Evolutionary conservation across 2,888 invertebrate species (phyloP).

Genomic region (Caenorhabditis sulstoni): DNA sequence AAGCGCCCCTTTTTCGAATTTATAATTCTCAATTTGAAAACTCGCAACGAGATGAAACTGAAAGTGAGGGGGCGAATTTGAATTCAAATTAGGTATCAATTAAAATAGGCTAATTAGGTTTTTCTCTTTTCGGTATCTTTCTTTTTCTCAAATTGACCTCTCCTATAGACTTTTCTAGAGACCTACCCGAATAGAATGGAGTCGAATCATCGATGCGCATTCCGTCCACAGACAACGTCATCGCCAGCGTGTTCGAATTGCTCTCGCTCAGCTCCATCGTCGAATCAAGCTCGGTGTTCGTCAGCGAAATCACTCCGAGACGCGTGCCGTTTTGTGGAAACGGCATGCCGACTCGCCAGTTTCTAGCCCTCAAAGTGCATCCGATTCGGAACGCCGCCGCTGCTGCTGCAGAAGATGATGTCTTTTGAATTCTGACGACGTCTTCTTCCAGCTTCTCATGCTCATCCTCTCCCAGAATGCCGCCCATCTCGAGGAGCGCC

Average conservation of each 20-base stretch:
- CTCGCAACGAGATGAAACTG: no score
- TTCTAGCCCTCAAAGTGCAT: slow-evolving; percentile 31
- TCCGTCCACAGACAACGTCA: slow-evolving; percentile 65
- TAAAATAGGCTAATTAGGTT: not conserved
- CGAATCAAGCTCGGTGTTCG: slow-evolving; percentile 64
- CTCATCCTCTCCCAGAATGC: slow-evolving; percentile 81
- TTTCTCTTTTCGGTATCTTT: not conserved
- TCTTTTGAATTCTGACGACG: not conserved
- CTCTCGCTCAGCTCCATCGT: slow-evolving; percentile 62
- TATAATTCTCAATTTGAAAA: no score
- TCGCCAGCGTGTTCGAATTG: slow-evolving; percentile 64
- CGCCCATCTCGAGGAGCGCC: slow-evolving; percentile 94
- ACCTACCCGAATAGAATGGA: slow-evolving; percentile 68
- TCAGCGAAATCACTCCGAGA: slow-evolving; percentile 67
- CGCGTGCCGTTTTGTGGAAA: slow-evolving; percentile 71
- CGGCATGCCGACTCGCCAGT: slow-evolving; percentile 69
- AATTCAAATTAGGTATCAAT: not conserved
- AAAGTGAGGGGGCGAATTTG: no score
- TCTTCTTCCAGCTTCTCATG: slow-evolving; percentile 27
- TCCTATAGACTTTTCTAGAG: no score
- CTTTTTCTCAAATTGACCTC: not conserved
- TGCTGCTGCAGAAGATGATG: not conserved
- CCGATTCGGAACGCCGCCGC: slow-evolving; percentile 29
- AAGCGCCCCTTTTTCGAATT: not conserved
- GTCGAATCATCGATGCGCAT: slow-evolving; percentile 71